Conservation (phyloP, 2,113 vertebrate genomes). For the Columbina picui region DNA sequence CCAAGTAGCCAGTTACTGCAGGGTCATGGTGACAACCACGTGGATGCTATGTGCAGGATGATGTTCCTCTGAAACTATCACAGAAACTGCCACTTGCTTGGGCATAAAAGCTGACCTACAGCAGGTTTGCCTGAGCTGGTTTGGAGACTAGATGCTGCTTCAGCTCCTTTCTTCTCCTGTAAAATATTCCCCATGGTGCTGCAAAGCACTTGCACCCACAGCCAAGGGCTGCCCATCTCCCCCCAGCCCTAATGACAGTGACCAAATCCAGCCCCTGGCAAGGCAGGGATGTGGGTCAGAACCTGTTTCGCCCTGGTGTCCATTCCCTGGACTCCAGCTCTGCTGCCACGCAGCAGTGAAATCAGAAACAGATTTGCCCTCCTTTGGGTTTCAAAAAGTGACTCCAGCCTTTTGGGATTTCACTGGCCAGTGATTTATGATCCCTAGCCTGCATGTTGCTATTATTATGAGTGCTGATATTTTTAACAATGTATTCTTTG, state of each 20-base stretch:
- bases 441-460: not conserved
- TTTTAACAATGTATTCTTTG: not conserved
- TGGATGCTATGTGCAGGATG: not conserved
- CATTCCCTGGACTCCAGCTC: not conserved
- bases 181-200: not conserved
- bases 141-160: not conserved
- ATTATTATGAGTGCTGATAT: not conserved
- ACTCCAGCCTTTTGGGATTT: not conserved
- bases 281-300: fast-evolving
- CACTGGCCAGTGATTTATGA: not conserved
- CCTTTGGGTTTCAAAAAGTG: not conserved
- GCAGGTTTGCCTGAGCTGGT: not conserved
- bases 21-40: not conserved
- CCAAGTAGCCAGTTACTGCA: not conserved
- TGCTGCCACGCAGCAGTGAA: not conserved
- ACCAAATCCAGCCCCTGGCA: not conserved
- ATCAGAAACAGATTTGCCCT: not conserved
- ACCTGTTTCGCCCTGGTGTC: not conserved
- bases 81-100: not conserved
- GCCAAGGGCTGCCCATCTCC: fast-evolving
- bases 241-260: not conserved
- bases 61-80: not conserved
- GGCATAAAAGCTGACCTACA: not conserved
- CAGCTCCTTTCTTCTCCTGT: not conserved
- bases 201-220: not conserved